Percentiles rank a stretch among this genome's conserved stretches.
Conservation (phyloP, 1,140 invertebrate genomes). For the Teleopsis dalmanni region DNA sequence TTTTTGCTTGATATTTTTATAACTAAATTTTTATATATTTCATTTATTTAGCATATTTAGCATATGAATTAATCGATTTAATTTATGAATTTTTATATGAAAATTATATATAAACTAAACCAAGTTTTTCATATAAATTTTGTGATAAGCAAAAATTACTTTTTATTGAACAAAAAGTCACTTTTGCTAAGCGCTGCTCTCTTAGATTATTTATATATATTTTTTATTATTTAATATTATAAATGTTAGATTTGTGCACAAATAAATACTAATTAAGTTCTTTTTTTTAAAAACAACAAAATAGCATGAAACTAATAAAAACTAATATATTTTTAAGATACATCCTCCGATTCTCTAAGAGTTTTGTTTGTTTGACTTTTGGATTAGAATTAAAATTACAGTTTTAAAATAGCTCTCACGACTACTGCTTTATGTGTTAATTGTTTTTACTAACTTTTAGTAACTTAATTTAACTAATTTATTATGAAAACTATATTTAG, state of each 20-base stretch:
- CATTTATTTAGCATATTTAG: not conserved
- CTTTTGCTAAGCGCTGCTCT: not conserved
- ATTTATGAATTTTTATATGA: not conserved
- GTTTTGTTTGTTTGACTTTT: not conserved
- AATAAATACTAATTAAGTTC: not conserved
- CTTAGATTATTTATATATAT: not conserved
- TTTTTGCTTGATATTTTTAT: no score
- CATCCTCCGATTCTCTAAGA: no score
- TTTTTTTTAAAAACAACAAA: not conserved
- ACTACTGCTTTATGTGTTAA: slow-evolving; percentile 2
- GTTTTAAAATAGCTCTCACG: not conserved
- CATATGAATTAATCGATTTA: slow-evolving; percentile 11
- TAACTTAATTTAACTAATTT: slow-evolving; percentile 6
- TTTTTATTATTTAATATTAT: not conserved
- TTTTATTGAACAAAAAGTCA: not conserved
- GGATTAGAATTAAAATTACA: not conserved
- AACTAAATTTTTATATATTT: no score
- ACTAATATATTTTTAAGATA: no score
- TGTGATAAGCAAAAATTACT: not conserved
- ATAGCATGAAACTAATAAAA: no score
- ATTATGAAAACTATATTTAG: slow-evolving; percentile 5
- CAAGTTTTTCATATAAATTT: slow-evolving; percentile 9
- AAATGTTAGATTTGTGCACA: not conserved
- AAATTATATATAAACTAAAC: slow-evolving; percentile 4
- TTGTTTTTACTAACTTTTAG: no score